These are phyloP conservation scores for Nerophis ophidion DNA, from an alignment of 2,113 vertebrate genomes.

Conservation along the genomic window DNA sequence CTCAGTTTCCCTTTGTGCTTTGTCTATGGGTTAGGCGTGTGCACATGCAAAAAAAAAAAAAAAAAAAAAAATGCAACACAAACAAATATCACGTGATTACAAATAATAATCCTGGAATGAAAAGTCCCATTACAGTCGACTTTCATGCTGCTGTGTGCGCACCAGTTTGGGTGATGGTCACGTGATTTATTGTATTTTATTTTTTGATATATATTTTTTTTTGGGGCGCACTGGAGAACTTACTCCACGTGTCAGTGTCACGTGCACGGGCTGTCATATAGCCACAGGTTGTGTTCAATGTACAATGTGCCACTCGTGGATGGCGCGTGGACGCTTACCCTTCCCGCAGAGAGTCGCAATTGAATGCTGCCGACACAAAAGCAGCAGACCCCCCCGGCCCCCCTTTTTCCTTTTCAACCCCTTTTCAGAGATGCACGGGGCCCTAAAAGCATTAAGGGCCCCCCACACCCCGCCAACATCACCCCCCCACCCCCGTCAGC, in stretches of 20 bases:
- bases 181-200: slow-evolving; percentile 39
- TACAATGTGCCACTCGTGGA: slow-evolving; percentile 64
- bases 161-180: slow-evolving; percentile 46
- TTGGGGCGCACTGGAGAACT: slow-evolving; percentile 6
- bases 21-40: slow-evolving; percentile 45
- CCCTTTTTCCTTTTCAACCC: slow-evolving; percentile 7
- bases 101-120: background rate
- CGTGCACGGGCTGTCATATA: slow-evolving; percentile 55
- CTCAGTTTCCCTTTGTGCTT: slow-evolving; percentile 56
- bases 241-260: slow-evolving; percentile 55
- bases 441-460: slow-evolving; percentile 58
- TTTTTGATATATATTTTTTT: no score
- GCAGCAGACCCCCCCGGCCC: slow-evolving; percentile 54
- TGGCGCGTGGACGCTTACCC: slow-evolving; percentile 71
- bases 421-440: slow-evolving; percentile 50
- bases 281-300: slow-evolving; percentile 70
- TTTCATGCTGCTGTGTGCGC: background rate
- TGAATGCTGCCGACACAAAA: slow-evolving; percentile 67
- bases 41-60: background rate
- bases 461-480: slow-evolving; percentile 11
- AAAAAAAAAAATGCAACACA: background rate
- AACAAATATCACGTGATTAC: background rate
- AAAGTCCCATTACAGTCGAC: background rate
- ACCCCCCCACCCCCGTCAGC: background rate
- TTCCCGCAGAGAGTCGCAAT: slow-evolving; percentile 68